Base-by-base conservation (phyloP, 2,113 vertebrate species). In the Anser brachyrhynchus region DNA sequence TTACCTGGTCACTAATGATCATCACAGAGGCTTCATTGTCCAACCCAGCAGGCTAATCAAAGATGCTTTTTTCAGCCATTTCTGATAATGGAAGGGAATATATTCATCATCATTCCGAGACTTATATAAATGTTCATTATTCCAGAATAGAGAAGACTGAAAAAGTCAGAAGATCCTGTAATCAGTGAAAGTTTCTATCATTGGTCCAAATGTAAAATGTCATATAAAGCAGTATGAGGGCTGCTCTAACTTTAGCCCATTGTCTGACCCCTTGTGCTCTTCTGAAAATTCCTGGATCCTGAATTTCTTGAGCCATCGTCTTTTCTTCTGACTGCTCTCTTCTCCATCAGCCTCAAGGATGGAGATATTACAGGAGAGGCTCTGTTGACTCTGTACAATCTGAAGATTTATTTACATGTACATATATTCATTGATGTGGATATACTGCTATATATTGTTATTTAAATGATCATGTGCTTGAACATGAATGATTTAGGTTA, bases 31-130 rank as follows among this genome's bases (percentile, higher is more conserved):
- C 39, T 62, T 76, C 67, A 85, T 85, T 90, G 90, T 79, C 71
- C 66, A 61, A 23, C 39, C 14, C 51, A 90, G 90, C 58, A 91
- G 61, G 35, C 58, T 87, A 95, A 94, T 85, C 85, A 90, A 92
- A 94, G 49, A 75, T 79, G 26, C 7, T 82, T 77, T 92, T 88
- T 87, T 43, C 74, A 80, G 49, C 22, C 46, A 66, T 43, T 75
- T 82, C 58, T 72, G 39, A 51, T 91, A 84, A 82, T 16, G 20
- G 61, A 92, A 92, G 35, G 61, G 54, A 82, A 79, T 87, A 69
- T 61, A 84, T 82, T 95, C 41, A 87, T 85, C 54, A 73, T 57
- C 43, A 66, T 31, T 66, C 71, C 58, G 49, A 70, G 49, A 79
- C 62, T 91, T 89, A 74, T 23, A 76, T 55, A 81, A 73, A 64